phyloP scores from a whole-genome alignment of 2,888 invertebrate species.

The Drosophila eohydei region DNA sequence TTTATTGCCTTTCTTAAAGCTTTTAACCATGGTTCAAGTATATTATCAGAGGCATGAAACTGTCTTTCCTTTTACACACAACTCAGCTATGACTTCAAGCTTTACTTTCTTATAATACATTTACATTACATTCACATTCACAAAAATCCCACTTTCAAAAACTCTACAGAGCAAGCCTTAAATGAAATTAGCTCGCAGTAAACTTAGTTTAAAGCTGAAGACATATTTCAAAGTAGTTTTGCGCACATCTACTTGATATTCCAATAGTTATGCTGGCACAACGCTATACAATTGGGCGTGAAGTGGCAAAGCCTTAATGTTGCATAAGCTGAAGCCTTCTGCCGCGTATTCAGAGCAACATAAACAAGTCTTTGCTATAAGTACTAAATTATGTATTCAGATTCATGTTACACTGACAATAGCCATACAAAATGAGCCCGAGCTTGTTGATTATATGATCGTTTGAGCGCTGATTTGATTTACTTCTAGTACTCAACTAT shows the following conservation, averaged over 20 bases:
- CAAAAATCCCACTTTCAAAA: background rate
- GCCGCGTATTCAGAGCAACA: background rate
- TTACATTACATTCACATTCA: background rate
- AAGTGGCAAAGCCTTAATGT: background rate
- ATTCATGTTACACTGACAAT: constrained; percentile 4
- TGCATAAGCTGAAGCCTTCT: no score
- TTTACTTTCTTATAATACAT: background rate
- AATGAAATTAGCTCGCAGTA: background rate
- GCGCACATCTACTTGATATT: background rate
- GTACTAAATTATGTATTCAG: constrained; percentile 7
- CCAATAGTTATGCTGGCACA: no score
- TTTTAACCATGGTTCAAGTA: no score
- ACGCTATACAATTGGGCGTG: background rate
- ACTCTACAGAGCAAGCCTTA: no score
- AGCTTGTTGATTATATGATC: constrained; percentile 28
- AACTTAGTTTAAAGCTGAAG: background rate
- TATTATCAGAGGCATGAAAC: no score
- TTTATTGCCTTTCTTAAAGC: no score
- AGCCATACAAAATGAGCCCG: constrained; percentile 5
- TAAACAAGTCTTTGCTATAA: background rate
- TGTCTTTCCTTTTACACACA: no score
- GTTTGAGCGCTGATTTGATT: constrained; percentile 57
- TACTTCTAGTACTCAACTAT: constrained; percentile 27
- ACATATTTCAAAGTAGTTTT: background rate
- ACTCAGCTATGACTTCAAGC: background rate